phyloP scores from a whole-genome alignment of 2,797 vertebrate species.

The Emys orbicularis region DNA sequence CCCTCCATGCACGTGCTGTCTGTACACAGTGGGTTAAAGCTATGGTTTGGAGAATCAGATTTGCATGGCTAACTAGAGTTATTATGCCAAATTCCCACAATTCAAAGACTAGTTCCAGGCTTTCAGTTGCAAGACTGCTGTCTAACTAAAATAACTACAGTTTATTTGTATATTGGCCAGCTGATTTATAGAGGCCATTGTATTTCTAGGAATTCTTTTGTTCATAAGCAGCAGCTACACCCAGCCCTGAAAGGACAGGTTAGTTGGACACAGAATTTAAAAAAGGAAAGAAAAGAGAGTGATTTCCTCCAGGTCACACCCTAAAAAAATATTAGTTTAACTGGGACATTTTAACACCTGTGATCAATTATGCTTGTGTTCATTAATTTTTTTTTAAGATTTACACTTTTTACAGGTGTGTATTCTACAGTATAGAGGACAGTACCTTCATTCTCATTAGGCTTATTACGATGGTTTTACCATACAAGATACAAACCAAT shows the following conservation, averaged over 20 bases:
- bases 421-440: neutral
- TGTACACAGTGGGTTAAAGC: fast-evolving
- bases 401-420: neutral
- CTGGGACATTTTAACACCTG: slow-evolving; percentile 1
- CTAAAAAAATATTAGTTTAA: neutral
- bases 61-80: neutral
- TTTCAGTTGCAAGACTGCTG: neutral
- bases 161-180: neutral
- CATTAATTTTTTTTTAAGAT: neutral
- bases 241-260: neutral
- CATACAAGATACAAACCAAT: neutral
- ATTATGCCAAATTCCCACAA: neutral
- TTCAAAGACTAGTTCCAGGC: neutral
- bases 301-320: neutral
- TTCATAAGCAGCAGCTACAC: neutral
- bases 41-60: slow-evolving; percentile 31
- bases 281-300: neutral
- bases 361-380: neutral
- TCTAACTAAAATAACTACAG: slow-evolving; percentile 19
- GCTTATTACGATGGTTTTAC: neutral
- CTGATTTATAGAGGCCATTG: neutral
- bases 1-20: neutral
- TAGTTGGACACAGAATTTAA: neutral
- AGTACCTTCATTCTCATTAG: neutral
- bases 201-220: neutral